Conservation (phyloP, 2,113 vertebrate species). For the Copsychus sechellarum region DNA sequence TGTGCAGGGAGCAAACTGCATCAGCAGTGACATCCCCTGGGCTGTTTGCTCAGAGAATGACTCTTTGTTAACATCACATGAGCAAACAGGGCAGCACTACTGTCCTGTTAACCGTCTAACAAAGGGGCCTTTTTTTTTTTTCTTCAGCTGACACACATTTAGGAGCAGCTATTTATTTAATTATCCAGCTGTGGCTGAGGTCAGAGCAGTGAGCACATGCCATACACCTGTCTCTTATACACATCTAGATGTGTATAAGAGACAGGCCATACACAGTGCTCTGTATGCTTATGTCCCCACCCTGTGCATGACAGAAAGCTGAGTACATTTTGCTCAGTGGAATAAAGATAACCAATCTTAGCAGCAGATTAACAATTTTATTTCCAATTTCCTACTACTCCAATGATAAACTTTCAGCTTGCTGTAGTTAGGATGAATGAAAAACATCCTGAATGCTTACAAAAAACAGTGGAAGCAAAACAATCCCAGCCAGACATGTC, state of each 20-base stretch:
- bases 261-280: not conserved
- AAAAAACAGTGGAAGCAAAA: slow-evolving; percentile 8
- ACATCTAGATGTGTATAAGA: no score
- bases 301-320: not conserved
- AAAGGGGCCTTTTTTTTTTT: not conserved
- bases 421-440: not conserved
- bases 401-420: not conserved
- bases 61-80: not conserved
- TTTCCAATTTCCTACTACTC: not conserved
- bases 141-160: not conserved
- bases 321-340: not conserved
- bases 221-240: no score
- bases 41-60: not conserved
- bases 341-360: not conserved
- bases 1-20: not conserved
- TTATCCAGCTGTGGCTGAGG: not conserved
- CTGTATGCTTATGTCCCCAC: not conserved
- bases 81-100: not conserved
- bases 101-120: not conserved
- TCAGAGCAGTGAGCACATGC: not conserved
- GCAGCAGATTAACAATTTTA: not conserved
- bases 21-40: not conserved
- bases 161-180: not conserved
- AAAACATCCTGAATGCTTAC: not conserved
- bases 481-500: not conserved